Percentiles rank a stretch among this genome's conserved stretches.
phyloP scores from a whole-genome alignment of 2,888 invertebrate species.

The Apocheima hispidaria region DNA sequence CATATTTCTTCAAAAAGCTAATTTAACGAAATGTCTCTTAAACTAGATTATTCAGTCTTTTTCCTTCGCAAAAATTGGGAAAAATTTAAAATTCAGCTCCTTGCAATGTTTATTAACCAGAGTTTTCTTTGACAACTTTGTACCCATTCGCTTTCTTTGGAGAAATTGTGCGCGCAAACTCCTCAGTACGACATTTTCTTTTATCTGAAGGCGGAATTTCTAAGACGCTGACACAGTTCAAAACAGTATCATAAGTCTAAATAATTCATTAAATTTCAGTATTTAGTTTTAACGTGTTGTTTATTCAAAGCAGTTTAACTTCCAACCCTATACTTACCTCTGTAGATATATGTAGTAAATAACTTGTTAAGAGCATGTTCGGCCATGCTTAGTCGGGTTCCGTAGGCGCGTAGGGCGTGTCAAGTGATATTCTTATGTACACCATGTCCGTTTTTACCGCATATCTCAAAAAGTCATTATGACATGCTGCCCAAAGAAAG shows the following conservation, averaged over 20 bases:
- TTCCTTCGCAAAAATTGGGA: conserved; percentile 9
- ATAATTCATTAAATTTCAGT: neutral
- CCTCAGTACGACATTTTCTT: conserved; percentile 68
- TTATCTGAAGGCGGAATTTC: conserved; percentile 70
- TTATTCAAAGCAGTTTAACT: no score
- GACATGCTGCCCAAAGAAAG: no score
- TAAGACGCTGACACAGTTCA: conserved; percentile 42
- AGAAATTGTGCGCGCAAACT: conserved; percentile 48
- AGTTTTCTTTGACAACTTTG: conserved; percentile 43
- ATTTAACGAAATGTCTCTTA: conserved; percentile 2
- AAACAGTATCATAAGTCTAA: conserved; percentile 1
- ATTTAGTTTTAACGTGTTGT: no score
- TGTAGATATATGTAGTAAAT: no score
- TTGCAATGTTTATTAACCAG: conserved; percentile 31
- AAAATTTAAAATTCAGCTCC: conserved; percentile 22
- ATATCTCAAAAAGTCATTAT: no score
- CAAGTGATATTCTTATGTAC: no score
- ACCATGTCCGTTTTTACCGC: no score
- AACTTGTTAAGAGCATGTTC: no score
- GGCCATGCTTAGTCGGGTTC: no score
- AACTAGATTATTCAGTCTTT: conserved; percentile 9
- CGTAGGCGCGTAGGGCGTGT: no score
- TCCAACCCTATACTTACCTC: no score
- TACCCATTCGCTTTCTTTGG: conserved; percentile 41
- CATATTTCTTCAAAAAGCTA: neutral